These are phyloP conservation scores for Merluccius polli DNA, from an alignment of 2,797 vertebrate genomes.

Conservation along the genomic window DNA sequence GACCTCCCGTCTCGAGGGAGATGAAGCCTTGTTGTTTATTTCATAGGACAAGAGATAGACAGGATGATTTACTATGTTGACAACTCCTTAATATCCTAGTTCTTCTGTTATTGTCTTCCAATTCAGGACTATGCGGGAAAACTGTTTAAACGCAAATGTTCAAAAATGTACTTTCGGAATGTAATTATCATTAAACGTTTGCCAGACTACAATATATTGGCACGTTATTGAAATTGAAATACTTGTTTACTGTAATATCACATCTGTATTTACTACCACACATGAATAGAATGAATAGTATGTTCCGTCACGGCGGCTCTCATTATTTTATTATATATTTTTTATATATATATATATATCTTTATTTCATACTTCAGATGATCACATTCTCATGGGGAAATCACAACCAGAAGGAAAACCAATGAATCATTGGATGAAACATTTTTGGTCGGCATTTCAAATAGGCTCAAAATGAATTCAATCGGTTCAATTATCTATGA, in stretches of 20 bases:
- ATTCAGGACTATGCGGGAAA: neutral
- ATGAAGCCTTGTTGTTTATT: slow-evolving; percentile 35
- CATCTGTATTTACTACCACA: neutral
- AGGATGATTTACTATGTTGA: neutral
- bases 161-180: neutral
- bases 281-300: too few relatives aligned
- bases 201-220: neutral
- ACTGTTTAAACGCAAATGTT: neutral
- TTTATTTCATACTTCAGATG: neutral
- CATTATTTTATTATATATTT: neutral
- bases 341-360: neutral
- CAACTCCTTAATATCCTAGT: neutral
- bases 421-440: neutral
- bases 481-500: neutral
- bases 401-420: neutral
- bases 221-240: neutral
- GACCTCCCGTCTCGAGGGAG: slow-evolving; percentile 50
- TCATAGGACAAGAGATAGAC: neutral
- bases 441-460: neutral
- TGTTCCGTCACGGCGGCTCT: neutral
- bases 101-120: neutral
- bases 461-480: neutral
- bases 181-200: neutral
- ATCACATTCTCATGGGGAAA: neutral
- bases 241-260: neutral